phyloP scores from a whole-genome alignment of 92 coral and sea anemone genomes.

The Epizoanthus ramosus region DNA sequence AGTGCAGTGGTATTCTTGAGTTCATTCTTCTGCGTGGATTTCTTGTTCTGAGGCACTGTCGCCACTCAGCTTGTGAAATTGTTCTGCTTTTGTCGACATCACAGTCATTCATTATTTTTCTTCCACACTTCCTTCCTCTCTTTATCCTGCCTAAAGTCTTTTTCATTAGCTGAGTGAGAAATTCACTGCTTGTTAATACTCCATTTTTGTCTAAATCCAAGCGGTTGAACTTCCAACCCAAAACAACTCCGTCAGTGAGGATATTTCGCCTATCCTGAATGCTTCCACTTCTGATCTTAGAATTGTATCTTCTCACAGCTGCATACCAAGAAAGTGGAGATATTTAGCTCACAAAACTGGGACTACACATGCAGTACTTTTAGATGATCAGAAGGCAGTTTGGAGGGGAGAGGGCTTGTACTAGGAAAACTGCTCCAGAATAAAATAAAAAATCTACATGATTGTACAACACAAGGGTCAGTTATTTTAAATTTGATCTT shows the following conservation, averaged over 20 bases:
- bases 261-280: constrained; percentile 62
- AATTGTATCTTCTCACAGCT: constrained; percentile 59
- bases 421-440: no score
- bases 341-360: not conserved
- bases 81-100: constrained; percentile 83
- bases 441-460: no score
- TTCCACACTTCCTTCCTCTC: constrained; percentile 93
- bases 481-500: no score
- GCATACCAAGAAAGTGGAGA: constrained; percentile 29
- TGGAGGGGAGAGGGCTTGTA: no score
- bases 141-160: constrained; percentile 74
- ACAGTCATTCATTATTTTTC: constrained; percentile 79
- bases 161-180: constrained; percentile 78
- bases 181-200: constrained; percentile 61
- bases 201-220: constrained; percentile 84
- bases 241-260: constrained; percentile 78
- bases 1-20: constrained; percentile 22
- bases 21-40: not conserved
- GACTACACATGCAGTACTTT: no score
- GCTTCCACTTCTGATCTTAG: constrained; percentile 61
- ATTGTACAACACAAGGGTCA: no score
- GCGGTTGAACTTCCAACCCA: constrained; percentile 88
- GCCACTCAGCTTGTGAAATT: constrained; percentile 81
- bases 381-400: no score
- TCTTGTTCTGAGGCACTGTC: constrained; percentile 68